Evolutionary conservation across 2,888 invertebrate genomes (phyloP).

Genomic region (Craniophora ligustri): DNA sequence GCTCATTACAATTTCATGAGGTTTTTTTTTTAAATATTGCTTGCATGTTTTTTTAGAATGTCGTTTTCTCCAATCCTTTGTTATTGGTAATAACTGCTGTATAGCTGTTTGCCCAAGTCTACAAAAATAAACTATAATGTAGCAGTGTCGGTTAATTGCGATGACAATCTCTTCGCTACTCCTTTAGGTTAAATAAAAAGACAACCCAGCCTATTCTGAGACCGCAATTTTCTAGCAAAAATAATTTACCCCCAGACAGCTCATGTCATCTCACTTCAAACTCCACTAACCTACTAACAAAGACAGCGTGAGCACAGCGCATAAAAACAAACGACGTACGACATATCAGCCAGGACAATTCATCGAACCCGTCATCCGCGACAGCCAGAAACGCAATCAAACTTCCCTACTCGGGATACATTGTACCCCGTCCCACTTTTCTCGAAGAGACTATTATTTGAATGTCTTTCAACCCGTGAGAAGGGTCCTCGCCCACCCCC

Average conservation of each 20-base stretch:
- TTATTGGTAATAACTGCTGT: neutral
- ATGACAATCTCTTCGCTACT: no score
- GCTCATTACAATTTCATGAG: no score
- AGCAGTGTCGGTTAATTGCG: no score
- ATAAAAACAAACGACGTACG: constrained; percentile 61
- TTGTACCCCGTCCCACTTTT: constrained; percentile 66
- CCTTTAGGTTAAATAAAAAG: no score
- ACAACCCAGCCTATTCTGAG: neutral
- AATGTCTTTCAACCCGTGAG: constrained; percentile 87
- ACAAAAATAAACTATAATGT: no score
- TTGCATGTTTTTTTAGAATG: no score
- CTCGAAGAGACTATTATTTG: constrained; percentile 87
- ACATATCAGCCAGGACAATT: constrained; percentile 64
- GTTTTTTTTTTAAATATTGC: no score
- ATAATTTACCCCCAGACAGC: neutral
- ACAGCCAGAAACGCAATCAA: constrained; percentile 83
- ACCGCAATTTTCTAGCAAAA: neutral
- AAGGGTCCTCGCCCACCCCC: constrained; percentile 78
- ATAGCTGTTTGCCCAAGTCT: no score
- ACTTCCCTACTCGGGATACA: constrained; percentile 68
- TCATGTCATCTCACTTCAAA: neutral
- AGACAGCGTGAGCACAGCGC: constrained; percentile 11
- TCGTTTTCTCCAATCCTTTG: neutral
- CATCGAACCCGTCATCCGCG: constrained; percentile 78
- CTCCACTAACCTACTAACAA: constrained; percentile 36